phyloP scores from a whole-genome alignment of 1,140 invertebrate species.

The Drosophila micromelanica region DNA sequence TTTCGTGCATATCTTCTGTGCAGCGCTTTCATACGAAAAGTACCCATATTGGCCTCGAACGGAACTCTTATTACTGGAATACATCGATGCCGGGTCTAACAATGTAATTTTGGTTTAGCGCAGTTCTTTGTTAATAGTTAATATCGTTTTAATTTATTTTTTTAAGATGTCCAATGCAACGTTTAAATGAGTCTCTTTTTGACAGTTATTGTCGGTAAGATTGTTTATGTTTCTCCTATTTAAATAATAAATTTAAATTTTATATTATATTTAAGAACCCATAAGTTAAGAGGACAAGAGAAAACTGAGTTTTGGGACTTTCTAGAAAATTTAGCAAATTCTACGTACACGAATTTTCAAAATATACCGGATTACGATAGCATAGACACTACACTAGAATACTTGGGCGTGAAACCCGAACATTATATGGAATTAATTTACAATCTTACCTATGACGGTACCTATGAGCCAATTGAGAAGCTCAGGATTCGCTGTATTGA shows the following conservation, averaged over 20 bases:
- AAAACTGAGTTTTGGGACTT: constrained; percentile 62
- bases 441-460: constrained; percentile 68
- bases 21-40: constrained; percentile 72
- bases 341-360: constrained; percentile 75
- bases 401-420: constrained; percentile 54
- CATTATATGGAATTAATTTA: constrained; percentile 78
- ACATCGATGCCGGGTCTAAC: constrained; percentile 87
- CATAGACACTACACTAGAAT: constrained; percentile 51
- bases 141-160: neutral
- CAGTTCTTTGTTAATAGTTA: no score
- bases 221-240: neutral
- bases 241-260: neutral
- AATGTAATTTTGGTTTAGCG: constrained; percentile 49
- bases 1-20: constrained; percentile 65
- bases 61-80: constrained; percentile 89
- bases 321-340: constrained; percentile 78
- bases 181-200: constrained; percentile 84
- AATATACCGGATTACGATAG: constrained; percentile 63
- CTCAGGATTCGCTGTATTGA: constrained; percentile 53
- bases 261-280: constrained; percentile 13
- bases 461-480: constrained; percentile 47
- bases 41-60: constrained; percentile 89
- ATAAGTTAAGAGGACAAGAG: constrained; percentile 32
- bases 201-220: constrained; percentile 84
- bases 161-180: constrained; percentile 84